Base-by-base conservation (phyloP, 2,797 vertebrate genomes). In the Phoebastria nigripes region DNA sequence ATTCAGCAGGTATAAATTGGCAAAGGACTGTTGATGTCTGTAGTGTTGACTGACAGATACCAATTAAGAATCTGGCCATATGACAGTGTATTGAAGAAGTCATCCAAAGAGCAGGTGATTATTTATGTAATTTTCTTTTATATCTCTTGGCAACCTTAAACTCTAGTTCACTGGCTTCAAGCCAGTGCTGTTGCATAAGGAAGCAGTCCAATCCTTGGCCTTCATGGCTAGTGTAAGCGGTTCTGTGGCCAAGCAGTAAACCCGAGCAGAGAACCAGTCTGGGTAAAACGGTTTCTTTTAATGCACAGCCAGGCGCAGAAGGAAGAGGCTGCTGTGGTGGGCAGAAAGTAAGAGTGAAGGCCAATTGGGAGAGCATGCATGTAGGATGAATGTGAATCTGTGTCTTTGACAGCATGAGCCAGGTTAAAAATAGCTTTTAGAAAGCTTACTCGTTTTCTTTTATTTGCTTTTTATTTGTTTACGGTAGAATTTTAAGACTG, bases 391-490 rank as follows among this genome's bases (percentile, higher is more conserved):
- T 74, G 59, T 67, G 89, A 66, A 55, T 92, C 51, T 44, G 13
- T 82, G 51, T 90, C 87, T 93, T 71, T 85, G 56, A 61, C 52
- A 78, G 15, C 14, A 3, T 22, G 18, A 83, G 31, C 51, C 56
- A 70, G 15, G 35, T 96, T 88, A 81, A 94, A 90, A 93, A 93
- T 55, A 91, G 35, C 35, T 89, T 91, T 65, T 82, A 19, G 70
- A 82, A 79, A 72, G 61, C 46, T 41, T 71, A 25, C 37, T 83
- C 2, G 0, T 86, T 87, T 84, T 70, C 39, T 73, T 95, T 77
- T 55, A 56, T 61, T 93, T 77, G 19, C 4, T 62, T 93, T 83
- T 77, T 91, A 51, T 83, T 95, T 86, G 20, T 90, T 91, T 91
- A 67, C 1, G 4, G 35, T 66, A 49, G 56, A 83, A 66, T 88